Evolutionary conservation across 2,113 vertebrate genomes (phyloP).

Genomic region (Pluvianellus socialis): DNA sequence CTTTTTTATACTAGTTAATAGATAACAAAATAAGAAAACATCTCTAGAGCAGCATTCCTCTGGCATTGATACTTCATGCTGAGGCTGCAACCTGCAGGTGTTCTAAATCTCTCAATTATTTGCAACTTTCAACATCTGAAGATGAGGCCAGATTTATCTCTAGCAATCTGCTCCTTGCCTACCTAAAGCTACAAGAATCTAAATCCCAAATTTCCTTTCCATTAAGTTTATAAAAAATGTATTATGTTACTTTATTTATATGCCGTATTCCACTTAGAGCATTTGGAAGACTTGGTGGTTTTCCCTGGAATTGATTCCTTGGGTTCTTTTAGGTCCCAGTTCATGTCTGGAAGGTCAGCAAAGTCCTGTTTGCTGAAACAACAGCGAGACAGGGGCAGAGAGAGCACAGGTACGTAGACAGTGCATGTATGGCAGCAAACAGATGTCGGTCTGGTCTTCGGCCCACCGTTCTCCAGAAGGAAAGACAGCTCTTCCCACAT

Average conservation of each 20-base stretch:
- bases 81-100: background rate
- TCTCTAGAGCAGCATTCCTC: background rate
- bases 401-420: background rate
- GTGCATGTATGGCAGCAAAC: background rate
- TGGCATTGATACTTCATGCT: background rate
- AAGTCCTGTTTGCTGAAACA: background rate
- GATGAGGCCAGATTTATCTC: background rate
- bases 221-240: background rate
- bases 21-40: background rate
- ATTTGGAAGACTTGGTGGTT: rapidly evolving
- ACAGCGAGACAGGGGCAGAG: background rate
- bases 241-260: background rate
- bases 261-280: background rate
- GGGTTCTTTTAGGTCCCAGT: background rate
- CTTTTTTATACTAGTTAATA: background rate
- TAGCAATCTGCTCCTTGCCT: background rate
- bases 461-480: background rate
- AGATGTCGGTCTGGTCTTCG: background rate
- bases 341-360: background rate
- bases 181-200: background rate
- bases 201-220: background rate
- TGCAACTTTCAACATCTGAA: background rate
- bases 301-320: background rate
- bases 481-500: background rate
- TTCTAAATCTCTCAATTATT: background rate